Conservation (phyloP, 2,113 vertebrate genomes). For the Cromileptes altivelis region DNA sequence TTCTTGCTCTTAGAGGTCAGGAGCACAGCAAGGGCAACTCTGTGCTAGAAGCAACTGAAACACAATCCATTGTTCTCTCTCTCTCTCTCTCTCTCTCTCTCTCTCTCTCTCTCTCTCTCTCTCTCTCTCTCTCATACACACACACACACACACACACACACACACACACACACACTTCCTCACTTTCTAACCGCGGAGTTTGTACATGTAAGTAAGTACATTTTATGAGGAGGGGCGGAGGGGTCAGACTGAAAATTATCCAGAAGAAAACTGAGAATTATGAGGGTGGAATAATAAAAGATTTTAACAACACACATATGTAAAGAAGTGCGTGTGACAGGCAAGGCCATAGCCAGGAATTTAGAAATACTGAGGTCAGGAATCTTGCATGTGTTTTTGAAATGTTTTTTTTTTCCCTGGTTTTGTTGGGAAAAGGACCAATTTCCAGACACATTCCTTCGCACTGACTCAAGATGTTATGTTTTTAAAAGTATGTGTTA, state of each 20-base stretch:
- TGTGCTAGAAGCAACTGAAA: conserved; percentile 21
- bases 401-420: not conserved
- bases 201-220: not conserved
- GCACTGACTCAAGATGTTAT: not conserved
- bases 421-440: not conserved
- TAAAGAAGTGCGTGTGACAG: not conserved
- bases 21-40: not conserved
- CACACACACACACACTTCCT: conserved; percentile 55
- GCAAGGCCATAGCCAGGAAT: not conserved
- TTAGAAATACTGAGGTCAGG: not conserved
- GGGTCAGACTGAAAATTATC: not conserved
- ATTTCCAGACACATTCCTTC: not conserved
- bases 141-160: not conserved
- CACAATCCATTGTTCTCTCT: conserved; percentile 15
- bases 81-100: not conserved
- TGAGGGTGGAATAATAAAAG: not conserved
- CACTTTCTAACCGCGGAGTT: conserved; percentile 31
- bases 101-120: too few relatives aligned
- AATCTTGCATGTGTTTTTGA: not conserved
- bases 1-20: conserved; percentile 78
- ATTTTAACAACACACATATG: not conserved
- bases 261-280: not conserved
- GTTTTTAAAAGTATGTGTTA: not conserved
- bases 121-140: not conserved
- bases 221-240: not conserved